These are phyloP conservation scores for Copsychus sechellarum DNA, from an alignment of 2,113 vertebrate genomes.

Conservation along the genomic window DNA sequence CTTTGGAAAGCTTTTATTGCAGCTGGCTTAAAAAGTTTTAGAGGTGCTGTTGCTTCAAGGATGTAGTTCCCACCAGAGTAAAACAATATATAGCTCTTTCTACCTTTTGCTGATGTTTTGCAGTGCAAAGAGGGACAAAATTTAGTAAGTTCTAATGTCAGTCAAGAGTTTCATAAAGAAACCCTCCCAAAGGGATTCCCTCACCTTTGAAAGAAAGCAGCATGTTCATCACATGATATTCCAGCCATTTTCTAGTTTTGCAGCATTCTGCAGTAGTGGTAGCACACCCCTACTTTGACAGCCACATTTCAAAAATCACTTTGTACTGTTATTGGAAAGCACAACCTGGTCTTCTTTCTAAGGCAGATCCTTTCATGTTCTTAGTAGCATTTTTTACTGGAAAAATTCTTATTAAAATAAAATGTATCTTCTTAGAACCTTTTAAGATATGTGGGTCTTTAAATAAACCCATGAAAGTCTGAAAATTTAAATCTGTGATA, in stretches of 20 bases:
- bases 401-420: background rate
- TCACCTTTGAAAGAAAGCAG: background rate
- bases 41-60: background rate
- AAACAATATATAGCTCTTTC: background rate
- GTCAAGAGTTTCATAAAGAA: background rate
- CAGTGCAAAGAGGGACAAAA: background rate
- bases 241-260: background rate
- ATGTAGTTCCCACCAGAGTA: background rate
- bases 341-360: background rate
- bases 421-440: background rate
- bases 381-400: background rate
- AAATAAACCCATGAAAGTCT: background rate
- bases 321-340: background rate
- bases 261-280: background rate
- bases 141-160: background rate
- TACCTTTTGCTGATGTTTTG: background rate
- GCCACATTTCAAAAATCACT: background rate
- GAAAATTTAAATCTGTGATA: background rate
- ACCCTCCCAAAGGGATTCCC: background rate
- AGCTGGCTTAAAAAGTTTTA: background rate
- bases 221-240: rapidly evolving
- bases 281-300: background rate
- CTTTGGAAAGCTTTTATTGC: background rate
- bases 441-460: background rate
- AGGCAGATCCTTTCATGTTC: background rate